phyloP scores from a whole-genome alignment of 2,113 vertebrate species.

The Rhombomys opimus region DNA sequence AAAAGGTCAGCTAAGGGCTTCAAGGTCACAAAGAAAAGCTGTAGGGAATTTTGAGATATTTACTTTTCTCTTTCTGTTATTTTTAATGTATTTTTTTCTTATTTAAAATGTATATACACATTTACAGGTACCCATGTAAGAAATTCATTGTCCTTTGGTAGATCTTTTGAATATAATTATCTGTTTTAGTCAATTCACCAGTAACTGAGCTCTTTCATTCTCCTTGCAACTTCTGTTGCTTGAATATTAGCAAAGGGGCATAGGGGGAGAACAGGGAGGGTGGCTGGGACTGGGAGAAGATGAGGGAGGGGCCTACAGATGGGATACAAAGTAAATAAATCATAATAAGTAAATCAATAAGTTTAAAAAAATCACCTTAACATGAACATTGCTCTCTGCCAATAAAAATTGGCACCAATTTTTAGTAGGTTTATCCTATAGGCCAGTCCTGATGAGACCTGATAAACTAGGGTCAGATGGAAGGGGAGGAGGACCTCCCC shows the following conservation, averaged over 20 bases:
- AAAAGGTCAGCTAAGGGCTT: constrained; percentile 35
- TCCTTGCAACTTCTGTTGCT: background rate
- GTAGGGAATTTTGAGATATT: background rate
- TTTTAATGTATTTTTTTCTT: background rate
- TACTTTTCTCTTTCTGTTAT: background rate
- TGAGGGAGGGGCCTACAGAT: too few species aligned
- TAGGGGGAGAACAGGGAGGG: too few species aligned
- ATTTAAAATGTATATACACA: background rate
- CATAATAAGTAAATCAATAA: too few species aligned
- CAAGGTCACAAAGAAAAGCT: constrained; percentile 21
- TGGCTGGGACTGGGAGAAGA: too few species aligned
- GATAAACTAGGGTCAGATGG: too few species aligned
- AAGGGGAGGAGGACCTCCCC: too few species aligned
- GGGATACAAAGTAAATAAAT: too few species aligned
- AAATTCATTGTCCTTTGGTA: background rate
- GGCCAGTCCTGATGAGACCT: too few species aligned
- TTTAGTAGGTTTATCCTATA: background rate
- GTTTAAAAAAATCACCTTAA: background rate
- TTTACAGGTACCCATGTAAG: background rate
- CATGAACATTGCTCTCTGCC: background rate
- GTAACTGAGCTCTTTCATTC: background rate
- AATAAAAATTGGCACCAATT: background rate
- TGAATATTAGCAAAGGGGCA: background rate
- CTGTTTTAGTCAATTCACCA: background rate
- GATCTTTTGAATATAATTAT: background rate